Base-by-base conservation (phyloP, 2,888 invertebrate genomes). In the Euplagia quadripunctaria region DNA sequence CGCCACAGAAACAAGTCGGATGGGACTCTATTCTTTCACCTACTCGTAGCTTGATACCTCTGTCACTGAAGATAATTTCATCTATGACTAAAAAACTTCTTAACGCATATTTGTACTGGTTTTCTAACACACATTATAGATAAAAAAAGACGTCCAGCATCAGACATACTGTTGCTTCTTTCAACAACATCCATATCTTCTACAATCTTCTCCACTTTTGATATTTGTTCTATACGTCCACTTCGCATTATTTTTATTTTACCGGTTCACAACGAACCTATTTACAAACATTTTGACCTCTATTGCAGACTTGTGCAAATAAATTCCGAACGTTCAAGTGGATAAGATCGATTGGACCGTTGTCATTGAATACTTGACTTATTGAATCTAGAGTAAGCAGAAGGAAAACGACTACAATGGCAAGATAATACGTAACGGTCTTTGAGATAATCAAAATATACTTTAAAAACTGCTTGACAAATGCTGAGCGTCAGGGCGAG, bases 281-380 rank as follows among this genome's bases (percentile, higher is more conserved):
- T 51, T 31, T 31, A 66, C 66, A 51, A 52, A 17, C 66, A 66
- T 51, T 51, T 66, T 66, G 31, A 66, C 51, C 17, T 51, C 51
- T 16, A 41, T 66, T 41, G 51, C 31, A 51, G 66, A 66, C 41
- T 17, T 67, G 5, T 41, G 17, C 11, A 67, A 51, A 67, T 51
- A 46, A 20, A 67, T 67, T 14, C 66, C 51, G 17, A 14, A 17
- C 67, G 52, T 41, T 67, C 17, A 51, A 67, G 67, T 42, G 17
- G 17, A 41, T 12, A 42, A 9, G 9, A 42, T 52, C 16, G 41
- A 52, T 52, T 51, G 31, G 16, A 41, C 41, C n/a, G 52, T 66
- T 66, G 41, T 52, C 31, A 17, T 31, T 5, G 67, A 52, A 42
- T 41, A 42, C 51, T 43, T 67, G 51, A 51, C 16, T 41, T 67